These are phyloP conservation scores for Jaculus jaculus DNA, from an alignment of 2,113 vertebrate species.

Conservation along the genomic window DNA sequence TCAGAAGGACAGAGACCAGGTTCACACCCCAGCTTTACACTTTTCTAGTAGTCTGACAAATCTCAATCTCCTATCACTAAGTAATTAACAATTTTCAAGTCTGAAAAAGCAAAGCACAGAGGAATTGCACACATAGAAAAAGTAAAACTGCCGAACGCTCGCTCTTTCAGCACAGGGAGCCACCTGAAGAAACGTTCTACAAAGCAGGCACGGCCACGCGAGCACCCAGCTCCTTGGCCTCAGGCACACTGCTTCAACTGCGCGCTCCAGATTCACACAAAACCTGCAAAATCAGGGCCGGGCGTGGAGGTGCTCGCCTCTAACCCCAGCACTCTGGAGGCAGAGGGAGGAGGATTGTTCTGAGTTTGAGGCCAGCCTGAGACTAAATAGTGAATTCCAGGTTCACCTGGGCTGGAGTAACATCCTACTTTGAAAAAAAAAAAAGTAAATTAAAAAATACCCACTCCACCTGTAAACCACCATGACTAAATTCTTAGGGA, in stretches of 20 bases:
- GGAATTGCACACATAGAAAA: not conserved
- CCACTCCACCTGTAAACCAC: not conserved
- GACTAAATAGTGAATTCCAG: too few relatives aligned
- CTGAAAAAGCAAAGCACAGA: not conserved
- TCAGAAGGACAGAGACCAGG: not conserved
- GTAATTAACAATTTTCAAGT: not conserved
- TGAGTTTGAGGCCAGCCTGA: too few relatives aligned
- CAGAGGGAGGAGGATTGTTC: too few relatives aligned
- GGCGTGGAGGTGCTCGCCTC: too few relatives aligned
- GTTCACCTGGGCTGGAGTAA: too few relatives aligned
- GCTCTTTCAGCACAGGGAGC: not conserved
- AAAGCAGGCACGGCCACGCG: not conserved
- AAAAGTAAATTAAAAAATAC: not conserved
- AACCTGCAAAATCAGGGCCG: not conserved
- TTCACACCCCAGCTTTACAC: not conserved
- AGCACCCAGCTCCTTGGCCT: not conserved
- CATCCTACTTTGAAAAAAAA: too few relatives aligned
- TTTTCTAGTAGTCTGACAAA: constrained; percentile 26
- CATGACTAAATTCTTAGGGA: not conserved
- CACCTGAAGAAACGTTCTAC: not conserved
- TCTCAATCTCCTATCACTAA: not conserved
- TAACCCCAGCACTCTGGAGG: too few relatives aligned
- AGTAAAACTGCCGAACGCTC: not conserved
- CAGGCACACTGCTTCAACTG: not conserved
- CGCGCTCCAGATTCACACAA: not conserved